Conservation (phyloP, 2,113 vertebrate species). For the Noctilio leporinus region DNA sequence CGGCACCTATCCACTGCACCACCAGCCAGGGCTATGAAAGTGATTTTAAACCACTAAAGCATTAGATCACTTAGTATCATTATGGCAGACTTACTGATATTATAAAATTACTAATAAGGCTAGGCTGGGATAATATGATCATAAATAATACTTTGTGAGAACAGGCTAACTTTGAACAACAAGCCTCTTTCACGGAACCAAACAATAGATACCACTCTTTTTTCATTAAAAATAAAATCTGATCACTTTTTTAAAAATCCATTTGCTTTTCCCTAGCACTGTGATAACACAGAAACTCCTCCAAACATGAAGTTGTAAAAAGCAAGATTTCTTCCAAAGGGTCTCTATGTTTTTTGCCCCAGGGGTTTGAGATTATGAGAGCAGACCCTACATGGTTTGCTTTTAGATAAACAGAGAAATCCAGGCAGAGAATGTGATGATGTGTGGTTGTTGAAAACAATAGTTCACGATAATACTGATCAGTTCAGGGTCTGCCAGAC, state of each 20-base stretch:
- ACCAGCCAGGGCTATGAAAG: no score
- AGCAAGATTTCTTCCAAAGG: background rate
- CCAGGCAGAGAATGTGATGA: background rate
- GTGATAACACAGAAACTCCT: background rate
- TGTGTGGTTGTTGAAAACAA: background rate
- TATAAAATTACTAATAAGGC: background rate
- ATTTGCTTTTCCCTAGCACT: background rate
- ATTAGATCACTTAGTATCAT: background rate
- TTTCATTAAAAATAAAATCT: background rate
- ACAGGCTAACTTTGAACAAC: conserved; percentile 19
- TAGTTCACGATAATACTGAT: background rate
- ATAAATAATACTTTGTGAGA: background rate
- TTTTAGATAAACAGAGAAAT: background rate
- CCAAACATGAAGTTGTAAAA: background rate
- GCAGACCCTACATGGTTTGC: background rate
- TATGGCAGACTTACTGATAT: background rate
- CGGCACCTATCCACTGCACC: no score
- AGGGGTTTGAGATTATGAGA: background rate
- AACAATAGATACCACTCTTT: background rate
- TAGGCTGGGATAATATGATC: background rate
- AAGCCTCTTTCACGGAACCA: background rate
- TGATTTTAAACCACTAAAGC: background rate
- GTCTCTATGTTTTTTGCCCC: background rate
- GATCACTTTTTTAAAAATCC: background rate
- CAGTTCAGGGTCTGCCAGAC: background rate